These are phyloP conservation scores for Neosilurus hyrtlii DNA, from an alignment of 2,797 vertebrate genomes.

Conservation along the genomic window DNA sequence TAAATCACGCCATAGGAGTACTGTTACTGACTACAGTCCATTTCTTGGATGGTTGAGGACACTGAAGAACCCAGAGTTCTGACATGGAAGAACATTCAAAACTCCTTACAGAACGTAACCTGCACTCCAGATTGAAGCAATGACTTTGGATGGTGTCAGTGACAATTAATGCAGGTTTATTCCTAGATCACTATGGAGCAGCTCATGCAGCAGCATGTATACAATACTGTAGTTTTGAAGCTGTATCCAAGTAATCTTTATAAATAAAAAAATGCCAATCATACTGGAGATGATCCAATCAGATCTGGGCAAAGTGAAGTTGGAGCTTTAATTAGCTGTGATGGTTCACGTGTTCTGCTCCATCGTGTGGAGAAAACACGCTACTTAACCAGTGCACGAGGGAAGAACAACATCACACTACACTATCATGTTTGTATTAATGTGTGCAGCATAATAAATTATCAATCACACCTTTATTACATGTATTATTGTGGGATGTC, in stretches of 20 bases:
- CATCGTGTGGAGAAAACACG: background rate
- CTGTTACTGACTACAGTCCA: background rate
- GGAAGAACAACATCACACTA: background rate
- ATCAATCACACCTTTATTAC: background rate
- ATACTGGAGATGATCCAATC: background rate
- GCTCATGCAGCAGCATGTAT: no score
- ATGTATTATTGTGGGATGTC: background rate
- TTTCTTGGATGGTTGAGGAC: background rate
- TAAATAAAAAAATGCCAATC: background rate
- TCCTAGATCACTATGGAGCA: no score
- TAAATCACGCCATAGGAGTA: background rate
- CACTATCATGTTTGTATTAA: background rate
- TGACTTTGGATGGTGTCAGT: no score
- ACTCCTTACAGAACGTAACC: background rate
- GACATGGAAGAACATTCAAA: background rate
- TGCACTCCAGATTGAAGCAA: background rate
- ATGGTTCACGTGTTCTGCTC: background rate
- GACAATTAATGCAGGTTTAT: background rate
- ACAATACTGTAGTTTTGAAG: background rate
- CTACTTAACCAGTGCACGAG: conserved; percentile 25
- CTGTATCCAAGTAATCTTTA: background rate
- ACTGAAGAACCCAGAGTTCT: background rate
- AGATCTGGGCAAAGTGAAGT: background rate
- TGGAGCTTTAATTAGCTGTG: background rate
- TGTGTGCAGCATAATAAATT: background rate